A percentile compares a stretch with the other conserved stretches of the same genome.
These are phyloP conservation scores for Megaustenia siamemsis DNA, from an alignment of 2,888 invertebrate genomes.

Conservation along the genomic window DNA sequence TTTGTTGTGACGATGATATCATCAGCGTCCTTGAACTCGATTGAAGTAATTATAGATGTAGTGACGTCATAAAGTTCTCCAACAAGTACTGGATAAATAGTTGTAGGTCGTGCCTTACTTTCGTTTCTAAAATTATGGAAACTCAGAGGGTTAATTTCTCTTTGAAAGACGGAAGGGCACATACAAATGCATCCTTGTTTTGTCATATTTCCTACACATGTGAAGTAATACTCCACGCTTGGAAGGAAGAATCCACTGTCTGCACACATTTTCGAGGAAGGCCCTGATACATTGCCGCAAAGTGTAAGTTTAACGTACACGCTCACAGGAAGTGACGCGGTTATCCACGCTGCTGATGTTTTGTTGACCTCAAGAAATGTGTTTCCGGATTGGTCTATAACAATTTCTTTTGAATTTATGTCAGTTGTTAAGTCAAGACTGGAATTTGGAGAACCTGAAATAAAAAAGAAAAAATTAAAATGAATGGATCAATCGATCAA, in stretches of 20 bases:
- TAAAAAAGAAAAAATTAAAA: background rate
- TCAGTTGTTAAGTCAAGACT: conserved; percentile 44
- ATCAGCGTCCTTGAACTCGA: conserved; percentile 37
- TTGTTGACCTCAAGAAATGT: conserved; percentile 14
- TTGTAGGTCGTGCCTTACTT: conserved; percentile 18
- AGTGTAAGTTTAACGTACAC: conserved; percentile 40
- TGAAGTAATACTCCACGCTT: conserved; percentile 59
- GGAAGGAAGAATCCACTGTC: conserved; percentile 60
- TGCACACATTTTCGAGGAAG: conserved; percentile 14
- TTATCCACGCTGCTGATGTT: conserved; percentile 46
- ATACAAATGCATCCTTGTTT: conserved; percentile 36
- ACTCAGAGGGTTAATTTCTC: conserved; percentile 26
- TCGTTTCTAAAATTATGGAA: conserved; percentile 29
- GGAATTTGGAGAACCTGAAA: conserved; percentile 45
- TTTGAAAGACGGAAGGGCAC: conserved; percentile 57
- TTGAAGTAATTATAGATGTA: conserved; percentile 20
- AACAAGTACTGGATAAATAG: conserved; percentile 43
- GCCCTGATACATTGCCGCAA: conserved; percentile 31
- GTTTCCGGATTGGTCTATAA: conserved; percentile 32
- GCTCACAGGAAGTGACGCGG: conserved; percentile 40
- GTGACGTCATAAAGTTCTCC: conserved; percentile 46
- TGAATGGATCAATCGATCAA: background rate
- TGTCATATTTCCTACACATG: conserved; percentile 52
- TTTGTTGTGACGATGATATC: conserved; percentile 56
- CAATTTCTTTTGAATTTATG: background rate